Base-by-base conservation (phyloP, 1,140 invertebrate species). In the Hermatobates lingyangjiaoensis region DNA sequence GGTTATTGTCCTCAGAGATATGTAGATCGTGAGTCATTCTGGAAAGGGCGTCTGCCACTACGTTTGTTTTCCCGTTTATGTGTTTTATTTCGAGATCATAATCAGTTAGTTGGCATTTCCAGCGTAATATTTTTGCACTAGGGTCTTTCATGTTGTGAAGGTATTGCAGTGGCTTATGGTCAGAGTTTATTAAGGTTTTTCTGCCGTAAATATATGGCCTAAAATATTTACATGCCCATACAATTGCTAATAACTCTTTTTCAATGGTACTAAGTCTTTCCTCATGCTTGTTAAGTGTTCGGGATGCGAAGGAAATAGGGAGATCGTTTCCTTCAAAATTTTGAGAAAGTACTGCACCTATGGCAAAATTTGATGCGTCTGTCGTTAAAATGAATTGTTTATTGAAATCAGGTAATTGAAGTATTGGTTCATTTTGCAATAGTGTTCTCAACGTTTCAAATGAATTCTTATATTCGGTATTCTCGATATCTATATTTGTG, bases 241-340 rank as follows among this genome's bases (percentile, higher is more conserved):
- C 60, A 15, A 76, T 65, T 2, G 70, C 71, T n/a, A 76, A 54
- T 40, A 70, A 57, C 65, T 76, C 71, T 54, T 67, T 65, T 61
- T 70, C 64, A 25, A 62, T 59, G 1, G 56, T 55, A 4, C 50
- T 48, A 44, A 61, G 61, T 30, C 56, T 54, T 23, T 44, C 10
- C 59, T 66, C 63, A 2, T 54, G 54, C 40, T 59, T 56, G 23
- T 56, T 63, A 14, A 64, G 51, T 1, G 59, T 61, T 23, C 61
- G 39, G 2, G 42, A 54, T 1, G 61, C 62, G 52, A 60, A 64
- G 2, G 59, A 58, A 30, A 65, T 55, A 4, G 64, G 63, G 26
- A 56, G 30, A 21, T 64, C 62, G 46, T 58, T 56, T 1, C 48
- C 58, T 10, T 54, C 28, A 2, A 55, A 24, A 2, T 54, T 53